A percentile compares a stretch with the other conserved stretches of the same genome.
Evolutionary conservation across 1,140 invertebrate species (phyloP).

Genomic region (Lanistes nyassanus): DNA sequence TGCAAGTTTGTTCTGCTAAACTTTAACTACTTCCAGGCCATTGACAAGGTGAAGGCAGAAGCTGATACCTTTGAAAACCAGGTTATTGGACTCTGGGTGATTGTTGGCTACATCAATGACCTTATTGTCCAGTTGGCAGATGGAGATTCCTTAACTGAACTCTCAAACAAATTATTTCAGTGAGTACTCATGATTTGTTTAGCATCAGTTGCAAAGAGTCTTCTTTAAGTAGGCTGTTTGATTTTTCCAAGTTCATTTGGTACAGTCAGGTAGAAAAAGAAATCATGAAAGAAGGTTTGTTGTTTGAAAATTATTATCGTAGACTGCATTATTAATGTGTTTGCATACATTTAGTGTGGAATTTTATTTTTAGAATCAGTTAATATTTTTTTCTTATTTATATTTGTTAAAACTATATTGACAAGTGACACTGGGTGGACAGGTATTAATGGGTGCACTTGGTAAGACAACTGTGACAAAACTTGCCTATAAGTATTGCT

Average conservation of each 20-base stretch:
- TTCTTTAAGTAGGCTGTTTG: background rate
- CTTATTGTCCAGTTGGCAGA: constrained; percentile 33
- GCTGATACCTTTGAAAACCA: constrained; percentile 39
- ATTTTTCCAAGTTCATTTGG: too few relatives aligned
- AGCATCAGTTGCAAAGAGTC: background rate
- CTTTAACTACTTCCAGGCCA: constrained; percentile 28
- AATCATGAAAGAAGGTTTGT: background rate
- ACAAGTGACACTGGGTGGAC: background rate
- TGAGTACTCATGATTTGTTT: constrained; percentile 18
- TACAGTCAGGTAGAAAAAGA: background rate
- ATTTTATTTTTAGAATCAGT: too few relatives aligned
- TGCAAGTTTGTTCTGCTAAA: background rate
- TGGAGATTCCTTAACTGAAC: constrained; percentile 34
- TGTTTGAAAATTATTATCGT: background rate
- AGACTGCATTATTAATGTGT: constrained; percentile 5
- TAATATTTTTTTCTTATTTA: too few relatives aligned
- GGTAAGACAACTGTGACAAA: background rate
- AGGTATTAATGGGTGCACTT: background rate
- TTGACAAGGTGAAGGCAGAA: constrained; percentile 42
- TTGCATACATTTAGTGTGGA: background rate
- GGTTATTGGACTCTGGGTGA: constrained; percentile 46
- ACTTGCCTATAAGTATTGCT: background rate
- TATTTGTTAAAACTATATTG: background rate
- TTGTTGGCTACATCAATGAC: constrained; percentile 39
- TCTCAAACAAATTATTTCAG: constrained; percentile 44